Evolutionary conservation across 2,888 invertebrate species (phyloP), one percentile per base, ranked within the genome.

Genomic region (Kuschelorhynchus macadamiae): DNA sequence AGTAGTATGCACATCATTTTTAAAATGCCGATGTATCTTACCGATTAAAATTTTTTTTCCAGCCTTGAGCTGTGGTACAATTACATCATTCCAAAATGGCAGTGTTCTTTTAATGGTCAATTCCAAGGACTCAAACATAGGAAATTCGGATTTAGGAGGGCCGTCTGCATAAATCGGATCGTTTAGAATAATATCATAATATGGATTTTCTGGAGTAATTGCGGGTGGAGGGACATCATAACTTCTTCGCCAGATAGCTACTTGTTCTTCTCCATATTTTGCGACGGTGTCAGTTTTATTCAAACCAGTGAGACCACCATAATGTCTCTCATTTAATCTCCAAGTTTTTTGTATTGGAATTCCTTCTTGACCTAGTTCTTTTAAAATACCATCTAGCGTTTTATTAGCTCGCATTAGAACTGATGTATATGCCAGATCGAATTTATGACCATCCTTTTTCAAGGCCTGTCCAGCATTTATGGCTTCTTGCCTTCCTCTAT

Each of bases 271-370:
- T 9, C 95, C 95, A 83, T 92, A 95, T 80, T 92, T 92, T 56
- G 91, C 90, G 52, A 94, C 94, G 16, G 94, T 92, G 83, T 94
- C 93, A 0, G 92, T 88, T 81, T 95, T 95, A 79, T 95, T 92
- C 67, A 93, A 86, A 16, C 76, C 76, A 11, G 94, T 95, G 4
- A 95, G 87, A 39, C 92, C 92, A 53, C 95, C 95, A 77, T 95
- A 95, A 79, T 95, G 95, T 66, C 95, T 89, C 82, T 95, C 95
- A 77, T 95, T 95, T 21, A 95, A 84, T 11, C 94, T 87, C 95
- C 95, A 95, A 8, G 93, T 91, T 78, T 90, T 90, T 3, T 87
- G 81, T 5, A 91, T 84, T 0, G 91, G 90, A 71, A 95, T 82
- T 72, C 88, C 86, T n/a, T 88, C 81, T 77, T 92, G 91, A 0